Evolutionary conservation across 2,797 vertebrate genomes (phyloP), one percentile per base, ranked within the genome.

Genomic region (Cyprinella venusta): DNA sequence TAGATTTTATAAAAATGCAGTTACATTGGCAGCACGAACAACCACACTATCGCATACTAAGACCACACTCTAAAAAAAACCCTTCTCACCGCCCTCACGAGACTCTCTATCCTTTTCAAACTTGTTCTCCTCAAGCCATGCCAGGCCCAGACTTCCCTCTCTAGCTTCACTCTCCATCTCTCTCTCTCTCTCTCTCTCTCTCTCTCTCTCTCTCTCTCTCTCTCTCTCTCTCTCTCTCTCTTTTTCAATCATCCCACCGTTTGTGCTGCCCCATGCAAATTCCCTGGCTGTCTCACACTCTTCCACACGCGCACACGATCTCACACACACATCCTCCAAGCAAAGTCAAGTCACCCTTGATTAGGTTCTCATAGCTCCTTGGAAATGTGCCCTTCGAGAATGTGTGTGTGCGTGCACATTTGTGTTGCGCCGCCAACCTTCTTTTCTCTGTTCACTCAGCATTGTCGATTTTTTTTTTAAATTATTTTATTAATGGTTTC

Each of bases 311-410:
- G 42, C 82, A 79, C 69, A 79, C 72, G 45, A 54, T 67, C 54
- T 75, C 67, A 82, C 48, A 79, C 82, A 84, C 80, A 86, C 80
- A 77, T 79, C 88, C 89, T 88, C 79, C 74, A 86, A 91, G 89
- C 90, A 92, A 92, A 89, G 92, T 90, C 91, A 92, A 86, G 91
- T 87, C 88, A 90, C 83, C 89, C 91, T 91, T 91, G 87, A 92
- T 92, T 91, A 92, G 76, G 87, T 86, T 90, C 86, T 87, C 69
- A 54, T 82, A 76, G 74, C 78, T 85, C 79, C 76, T 89, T 89
- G 82, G 88, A 89, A 89, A 88, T 71, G 80, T 84, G 48, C 84
- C 88, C 70, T 82, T 81, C 59, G 81, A 87, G 82, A 82, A 78
- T 64, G 40, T 63, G 70, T 61, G 42, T 68, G 75, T 45, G 82